These are phyloP conservation scores for Rotaria socialis DNA, from an alignment of 2,888 invertebrate genomes.

Conservation along the genomic window DNA sequence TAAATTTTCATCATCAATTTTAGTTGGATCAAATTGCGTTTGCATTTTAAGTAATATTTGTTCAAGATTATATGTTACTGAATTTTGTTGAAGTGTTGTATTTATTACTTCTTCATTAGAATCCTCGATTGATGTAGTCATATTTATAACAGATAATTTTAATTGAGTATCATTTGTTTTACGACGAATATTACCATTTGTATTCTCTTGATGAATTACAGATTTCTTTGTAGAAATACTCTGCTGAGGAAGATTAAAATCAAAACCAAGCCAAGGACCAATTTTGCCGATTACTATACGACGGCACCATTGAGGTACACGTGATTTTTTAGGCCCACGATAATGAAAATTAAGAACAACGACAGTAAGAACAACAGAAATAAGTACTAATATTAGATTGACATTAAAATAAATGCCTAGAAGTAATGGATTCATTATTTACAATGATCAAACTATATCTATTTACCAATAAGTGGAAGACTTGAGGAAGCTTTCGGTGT, in stretches of 20 bases:
- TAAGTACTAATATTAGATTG: constrained; percentile 41
- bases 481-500: constrained; percentile 43
- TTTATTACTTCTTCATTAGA: not conserved
- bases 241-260: not conserved
- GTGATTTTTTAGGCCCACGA: constrained; percentile 42
- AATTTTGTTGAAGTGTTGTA: not conserved
- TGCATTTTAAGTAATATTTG: constrained; percentile 43
- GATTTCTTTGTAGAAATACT: not conserved
- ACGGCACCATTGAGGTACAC: constrained; percentile 39
- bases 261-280: constrained; percentile 20
- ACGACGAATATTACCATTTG: not conserved
- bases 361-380: constrained; percentile 42
- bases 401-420: constrained; percentile 43
- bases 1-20: constrained; percentile 44
- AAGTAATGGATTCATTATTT: no score
- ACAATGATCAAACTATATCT: not conserved
- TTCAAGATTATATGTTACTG: constrained; percentile 40
- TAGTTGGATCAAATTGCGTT: constrained; percentile 44
- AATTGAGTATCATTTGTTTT: not conserved
- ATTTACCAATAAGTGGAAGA: constrained; percentile 40
- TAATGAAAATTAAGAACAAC: constrained; percentile 43
- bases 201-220: not conserved
- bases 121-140: not conserved
- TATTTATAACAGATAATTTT: constrained; percentile 34
- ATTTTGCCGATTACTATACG: not conserved